Percentiles rank a stretch among this genome's conserved stretches.
phyloP scores from a whole-genome alignment of 2,888 invertebrate genomes.

The Drosophila demipolita region DNA sequence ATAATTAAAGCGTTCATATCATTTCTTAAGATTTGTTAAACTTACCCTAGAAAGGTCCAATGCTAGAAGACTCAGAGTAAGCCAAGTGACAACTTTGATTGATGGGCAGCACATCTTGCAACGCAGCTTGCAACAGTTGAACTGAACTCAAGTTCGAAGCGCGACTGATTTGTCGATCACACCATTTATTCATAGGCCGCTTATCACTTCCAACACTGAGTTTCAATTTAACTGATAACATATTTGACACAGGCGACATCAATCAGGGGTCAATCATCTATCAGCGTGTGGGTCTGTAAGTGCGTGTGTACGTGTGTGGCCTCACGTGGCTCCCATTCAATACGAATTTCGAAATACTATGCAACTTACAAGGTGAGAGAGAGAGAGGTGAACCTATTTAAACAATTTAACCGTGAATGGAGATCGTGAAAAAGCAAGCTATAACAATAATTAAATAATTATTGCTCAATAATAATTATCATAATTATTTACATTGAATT shows the following conservation, averaged over 20 bases:
- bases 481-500: neutral
- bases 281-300: neutral
- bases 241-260: conserved; percentile 35
- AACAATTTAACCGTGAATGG: neutral
- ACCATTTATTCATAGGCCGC: conserved; percentile 20
- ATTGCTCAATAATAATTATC: neutral
- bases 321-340: conserved; percentile 42
- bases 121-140: conserved; percentile 29
- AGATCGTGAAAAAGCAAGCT: neutral
- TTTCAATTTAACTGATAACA: conserved; percentile 31
- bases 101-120: conserved; percentile 51
- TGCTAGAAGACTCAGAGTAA: conserved; percentile 36
- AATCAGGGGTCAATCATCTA: conserved; percentile 18
- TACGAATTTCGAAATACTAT: conserved; percentile 4
- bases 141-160: conserved; percentile 41
- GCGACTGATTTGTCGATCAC: conserved; percentile 17
- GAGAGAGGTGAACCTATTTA: neutral
- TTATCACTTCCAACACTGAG: conserved; percentile 33
- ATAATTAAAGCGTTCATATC: neutral
- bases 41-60: conserved; percentile 39
- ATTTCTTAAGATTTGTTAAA: neutral
- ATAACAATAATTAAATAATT: neutral
- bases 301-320: neutral
- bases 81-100: conserved; percentile 14
- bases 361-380: conserved; percentile 2